Percentiles rank a stretch among this genome's conserved stretches.
These are phyloP conservation scores for Akabosia matsudoensis DNA, from an alignment of 1,140 invertebrate species.

Conservation along the genomic window DNA sequence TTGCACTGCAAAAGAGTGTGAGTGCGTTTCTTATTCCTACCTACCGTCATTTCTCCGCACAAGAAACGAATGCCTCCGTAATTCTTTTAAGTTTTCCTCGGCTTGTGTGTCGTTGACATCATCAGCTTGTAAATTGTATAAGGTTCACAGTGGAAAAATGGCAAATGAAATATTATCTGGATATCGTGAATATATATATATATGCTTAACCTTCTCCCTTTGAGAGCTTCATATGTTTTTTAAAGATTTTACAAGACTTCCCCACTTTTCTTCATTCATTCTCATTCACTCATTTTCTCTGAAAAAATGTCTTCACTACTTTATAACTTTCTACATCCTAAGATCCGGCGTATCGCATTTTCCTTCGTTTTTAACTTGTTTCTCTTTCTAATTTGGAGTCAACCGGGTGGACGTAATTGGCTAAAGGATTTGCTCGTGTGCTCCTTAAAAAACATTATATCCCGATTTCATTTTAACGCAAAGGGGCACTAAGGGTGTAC, in stretches of 20 bases:
- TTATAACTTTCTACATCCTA: too few relatives aligned
- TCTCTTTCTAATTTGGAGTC: constrained; percentile 9
- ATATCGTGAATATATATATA: neutral
- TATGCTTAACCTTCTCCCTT: neutral
- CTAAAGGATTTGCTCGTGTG: neutral
- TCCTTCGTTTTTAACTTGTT: neutral
- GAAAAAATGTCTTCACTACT: too few relatives aligned
- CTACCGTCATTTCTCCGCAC: neutral
- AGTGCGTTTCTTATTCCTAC: neutral
- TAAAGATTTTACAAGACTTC: neutral
- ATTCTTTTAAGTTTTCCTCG: too few relatives aligned
- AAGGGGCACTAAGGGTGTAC: neutral
- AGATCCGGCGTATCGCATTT: too few relatives aligned
- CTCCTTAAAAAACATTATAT: neutral
- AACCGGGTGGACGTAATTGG: constrained; percentile 18
- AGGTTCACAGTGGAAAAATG: neutral
- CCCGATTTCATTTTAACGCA: neutral
- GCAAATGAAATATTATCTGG: neutral
- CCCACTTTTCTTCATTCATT: constrained; percentile 4
- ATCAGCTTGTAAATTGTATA: neutral
- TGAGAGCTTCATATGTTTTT: neutral
- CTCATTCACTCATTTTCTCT: neutral
- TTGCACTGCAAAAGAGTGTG: neutral
- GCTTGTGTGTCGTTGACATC: neutral
- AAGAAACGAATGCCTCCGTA: neutral